Evolutionary conservation across 2,113 vertebrate genomes (phyloP).

Genomic region (Gobiocypris rarus): DNA sequence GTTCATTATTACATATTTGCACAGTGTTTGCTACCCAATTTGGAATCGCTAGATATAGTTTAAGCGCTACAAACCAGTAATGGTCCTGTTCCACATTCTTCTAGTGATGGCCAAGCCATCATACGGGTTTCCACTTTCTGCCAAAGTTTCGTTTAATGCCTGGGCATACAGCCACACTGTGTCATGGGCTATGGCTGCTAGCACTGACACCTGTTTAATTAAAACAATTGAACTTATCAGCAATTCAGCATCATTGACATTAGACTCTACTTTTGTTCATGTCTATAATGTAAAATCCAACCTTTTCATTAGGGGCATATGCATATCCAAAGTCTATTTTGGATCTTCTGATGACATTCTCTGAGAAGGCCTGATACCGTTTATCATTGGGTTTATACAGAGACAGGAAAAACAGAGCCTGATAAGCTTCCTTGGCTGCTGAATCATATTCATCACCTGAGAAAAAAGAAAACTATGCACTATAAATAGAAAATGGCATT

Average conservation of each 20-base stretch:
- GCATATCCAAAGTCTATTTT: slow-evolving; percentile 54
- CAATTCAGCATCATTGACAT: neutral
- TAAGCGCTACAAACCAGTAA: slow-evolving; percentile 44
- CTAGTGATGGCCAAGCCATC: slow-evolving; percentile 51
- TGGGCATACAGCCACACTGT: slow-evolving; percentile 62
- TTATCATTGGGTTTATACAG: slow-evolving; percentile 60
- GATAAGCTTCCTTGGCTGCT: slow-evolving; percentile 52
- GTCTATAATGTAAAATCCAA: neutral
- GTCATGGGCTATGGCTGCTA: slow-evolving; percentile 61
- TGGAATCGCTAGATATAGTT: neutral
- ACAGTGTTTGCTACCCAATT: neutral
- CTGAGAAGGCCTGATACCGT: slow-evolving; percentile 54
- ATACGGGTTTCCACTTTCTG: slow-evolving; percentile 55
- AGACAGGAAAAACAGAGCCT: slow-evolving; percentile 59
- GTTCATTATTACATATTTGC: neutral
- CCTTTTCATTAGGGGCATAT: slow-evolving; percentile 53
- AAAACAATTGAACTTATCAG: neutral
- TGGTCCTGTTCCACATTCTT: slow-evolving; percentile 60
- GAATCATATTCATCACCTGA: slow-evolving; percentile 58
- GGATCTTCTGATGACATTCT: slow-evolving; percentile 57
- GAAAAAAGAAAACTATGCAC: neutral
- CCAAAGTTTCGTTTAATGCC: slow-evolving; percentile 57
- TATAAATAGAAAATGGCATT: neutral
- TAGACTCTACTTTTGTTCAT: too few relatives aligned
- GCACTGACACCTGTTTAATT: slow-evolving; percentile 55